phyloP scores from a whole-genome alignment of 2,888 invertebrate species.

The Heliconius hortense region DNA sequence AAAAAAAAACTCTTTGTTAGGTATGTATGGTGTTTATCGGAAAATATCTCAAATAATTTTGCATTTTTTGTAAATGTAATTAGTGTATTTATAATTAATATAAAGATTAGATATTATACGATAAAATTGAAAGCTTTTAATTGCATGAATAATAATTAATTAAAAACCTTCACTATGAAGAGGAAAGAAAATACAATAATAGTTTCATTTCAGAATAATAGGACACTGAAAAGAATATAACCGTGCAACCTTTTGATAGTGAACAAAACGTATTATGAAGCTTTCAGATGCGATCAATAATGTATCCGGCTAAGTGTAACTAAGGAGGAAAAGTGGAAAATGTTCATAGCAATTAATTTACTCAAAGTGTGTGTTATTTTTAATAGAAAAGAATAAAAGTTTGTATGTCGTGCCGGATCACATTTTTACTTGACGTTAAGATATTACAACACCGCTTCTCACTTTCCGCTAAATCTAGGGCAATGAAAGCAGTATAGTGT shows the following conservation, averaged over 20 bases:
- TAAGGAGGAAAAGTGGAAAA: slow-evolving; percentile 7
- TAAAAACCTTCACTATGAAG: neutral
- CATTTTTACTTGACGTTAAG: neutral
- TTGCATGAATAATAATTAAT: slow-evolving; percentile 8
- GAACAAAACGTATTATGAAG: slow-evolving; percentile 22
- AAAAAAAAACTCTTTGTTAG: too few species aligned
- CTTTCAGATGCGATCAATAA: slow-evolving; percentile 15
- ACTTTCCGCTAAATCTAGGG: slow-evolving; percentile 4
- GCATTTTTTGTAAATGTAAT: too few species aligned
- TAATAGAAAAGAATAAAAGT: neutral
- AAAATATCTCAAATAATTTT: too few species aligned
- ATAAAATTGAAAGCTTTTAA: neutral
- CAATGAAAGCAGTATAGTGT: slow-evolving; percentile 15
- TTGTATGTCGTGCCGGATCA: neutral
- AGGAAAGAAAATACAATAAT: neutral
- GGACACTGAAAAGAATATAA: slow-evolving; percentile 4
- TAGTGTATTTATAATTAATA: too few species aligned
- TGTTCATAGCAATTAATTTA: neutral
- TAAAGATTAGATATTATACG: too few species aligned
- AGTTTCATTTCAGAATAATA: neutral
- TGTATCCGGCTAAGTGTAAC: slow-evolving; percentile 1
- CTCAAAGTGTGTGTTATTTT: neutral
- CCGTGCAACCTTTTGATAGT: slow-evolving; percentile 15
- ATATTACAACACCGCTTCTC: slow-evolving; percentile 6
- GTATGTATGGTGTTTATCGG: too few species aligned